Conservation (phyloP, 2,888 invertebrate genomes). For the Patella depressa region DNA sequence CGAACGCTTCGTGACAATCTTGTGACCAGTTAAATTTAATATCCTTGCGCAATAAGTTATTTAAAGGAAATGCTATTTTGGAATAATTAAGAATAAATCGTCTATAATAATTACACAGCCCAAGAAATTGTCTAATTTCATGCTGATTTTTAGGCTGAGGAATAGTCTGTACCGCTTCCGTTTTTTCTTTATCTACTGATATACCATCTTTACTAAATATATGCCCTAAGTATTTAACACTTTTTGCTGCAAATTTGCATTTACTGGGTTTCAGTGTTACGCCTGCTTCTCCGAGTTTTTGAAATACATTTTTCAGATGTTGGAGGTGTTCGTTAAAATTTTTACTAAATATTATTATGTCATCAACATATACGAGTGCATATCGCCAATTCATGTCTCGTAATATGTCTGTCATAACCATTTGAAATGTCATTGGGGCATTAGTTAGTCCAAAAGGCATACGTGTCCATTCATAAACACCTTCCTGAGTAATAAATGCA, state of each 20-base stretch:
- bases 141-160: constrained; percentile 12
- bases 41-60: neutral
- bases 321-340: too few relatives aligned
- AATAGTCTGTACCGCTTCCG: neutral
- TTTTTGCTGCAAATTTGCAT: constrained; percentile 18
- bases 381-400: too few relatives aligned
- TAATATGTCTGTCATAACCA: too few relatives aligned
- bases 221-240: constrained; percentile 20
- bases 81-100: neutral
- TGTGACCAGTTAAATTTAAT: neutral
- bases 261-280: too few relatives aligned
- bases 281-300: too few relatives aligned
- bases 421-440: too few relatives aligned
- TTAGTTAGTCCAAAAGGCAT: constrained; percentile 26
- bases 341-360: too few relatives aligned
- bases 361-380: too few relatives aligned
- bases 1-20: neutral
- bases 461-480: constrained; percentile 17
- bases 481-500: constrained; percentile 23
- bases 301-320: too few relatives aligned
- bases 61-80: neutral
- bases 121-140: constrained; percentile 16
- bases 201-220: constrained; percentile 16
- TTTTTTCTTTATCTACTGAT: constrained; percentile 20
- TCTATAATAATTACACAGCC: constrained; percentile 13